phyloP scores from a whole-genome alignment of 2,797 vertebrate genomes.

The Microctenopoma steveboyesi region DNA sequence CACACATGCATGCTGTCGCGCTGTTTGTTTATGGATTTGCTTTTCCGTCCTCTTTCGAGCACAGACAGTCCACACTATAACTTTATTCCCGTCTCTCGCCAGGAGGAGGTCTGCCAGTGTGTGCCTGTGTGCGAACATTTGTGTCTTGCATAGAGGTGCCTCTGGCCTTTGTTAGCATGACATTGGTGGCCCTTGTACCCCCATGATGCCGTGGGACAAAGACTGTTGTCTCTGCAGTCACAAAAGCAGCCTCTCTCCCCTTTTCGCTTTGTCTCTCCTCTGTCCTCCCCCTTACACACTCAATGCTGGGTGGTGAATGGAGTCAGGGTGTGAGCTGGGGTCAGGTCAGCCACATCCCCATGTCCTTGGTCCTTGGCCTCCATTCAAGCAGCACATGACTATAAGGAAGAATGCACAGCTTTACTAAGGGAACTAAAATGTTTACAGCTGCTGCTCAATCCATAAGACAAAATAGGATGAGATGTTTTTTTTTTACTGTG shows the following conservation, averaged over 20 bases:
- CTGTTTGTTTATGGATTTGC: slow-evolving; percentile 64
- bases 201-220: slow-evolving; percentile 80
- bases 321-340: slow-evolving; percentile 74
- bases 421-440: slow-evolving; percentile 20
- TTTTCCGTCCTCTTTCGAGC: slow-evolving; percentile 51
- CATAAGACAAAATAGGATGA: not conserved
- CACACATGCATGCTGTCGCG: slow-evolving; percentile 66
- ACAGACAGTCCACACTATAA: slow-evolving; percentile 51
- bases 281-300: slow-evolving; percentile 75
- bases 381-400: slow-evolving; percentile 70
- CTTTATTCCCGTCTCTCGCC: slow-evolving; percentile 56
- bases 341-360: slow-evolving; percentile 67
- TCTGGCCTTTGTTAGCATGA: slow-evolving; percentile 84
- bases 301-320: slow-evolving; percentile 72
- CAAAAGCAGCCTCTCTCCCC: slow-evolving; percentile 84
- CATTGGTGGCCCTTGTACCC: slow-evolving; percentile 86
- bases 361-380: slow-evolving; percentile 67
- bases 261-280: slow-evolving; percentile 64
- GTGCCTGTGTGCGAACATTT: slow-evolving; percentile 41
- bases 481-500: not conserved
- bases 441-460: slow-evolving; percentile 28
- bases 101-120: slow-evolving; percentile 68
- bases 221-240: slow-evolving; percentile 83
- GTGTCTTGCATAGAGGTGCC: slow-evolving; percentile 69
- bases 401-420: slow-evolving; percentile 36